These are phyloP conservation scores for Nymphalis polychloros DNA, from an alignment of 2,888 invertebrate species.

Conservation along the genomic window DNA sequence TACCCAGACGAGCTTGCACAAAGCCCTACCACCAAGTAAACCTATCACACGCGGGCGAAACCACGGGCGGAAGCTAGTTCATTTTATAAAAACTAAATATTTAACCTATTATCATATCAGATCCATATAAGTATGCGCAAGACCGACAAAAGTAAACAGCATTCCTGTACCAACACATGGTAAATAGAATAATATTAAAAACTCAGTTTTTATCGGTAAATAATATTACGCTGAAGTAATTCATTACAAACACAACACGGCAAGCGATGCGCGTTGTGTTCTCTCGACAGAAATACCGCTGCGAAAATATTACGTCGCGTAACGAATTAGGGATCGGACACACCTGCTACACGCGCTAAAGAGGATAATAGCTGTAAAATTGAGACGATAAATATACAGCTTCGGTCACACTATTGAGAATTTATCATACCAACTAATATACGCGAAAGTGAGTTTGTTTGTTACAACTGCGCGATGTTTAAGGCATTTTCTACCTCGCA, in stretches of 20 bases:
- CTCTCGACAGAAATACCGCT: not conserved
- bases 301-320: not conserved
- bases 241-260: conserved; percentile 21
- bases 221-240: conserved; percentile 16
- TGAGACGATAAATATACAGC: no score
- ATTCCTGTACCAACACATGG: not conserved
- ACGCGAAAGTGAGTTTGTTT: no score
- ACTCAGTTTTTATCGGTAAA: not conserved
- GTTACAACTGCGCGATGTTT: no score
- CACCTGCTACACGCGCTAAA: not conserved
- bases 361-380: no score
- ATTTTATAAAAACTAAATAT: no score
- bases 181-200: conserved; percentile 1
- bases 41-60: no score
- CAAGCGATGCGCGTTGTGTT: not conserved
- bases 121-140: not conserved
- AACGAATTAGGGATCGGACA: not conserved
- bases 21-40: no score
- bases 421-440: no score
- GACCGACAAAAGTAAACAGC: conserved; percentile 2
- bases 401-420: no score
- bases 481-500: no score
- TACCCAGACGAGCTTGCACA: no score
- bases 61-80: no score
- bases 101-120: not conserved